These are phyloP conservation scores for Heliornis fulica DNA, from an alignment of 2,113 vertebrate genomes.

Conservation along the genomic window DNA sequence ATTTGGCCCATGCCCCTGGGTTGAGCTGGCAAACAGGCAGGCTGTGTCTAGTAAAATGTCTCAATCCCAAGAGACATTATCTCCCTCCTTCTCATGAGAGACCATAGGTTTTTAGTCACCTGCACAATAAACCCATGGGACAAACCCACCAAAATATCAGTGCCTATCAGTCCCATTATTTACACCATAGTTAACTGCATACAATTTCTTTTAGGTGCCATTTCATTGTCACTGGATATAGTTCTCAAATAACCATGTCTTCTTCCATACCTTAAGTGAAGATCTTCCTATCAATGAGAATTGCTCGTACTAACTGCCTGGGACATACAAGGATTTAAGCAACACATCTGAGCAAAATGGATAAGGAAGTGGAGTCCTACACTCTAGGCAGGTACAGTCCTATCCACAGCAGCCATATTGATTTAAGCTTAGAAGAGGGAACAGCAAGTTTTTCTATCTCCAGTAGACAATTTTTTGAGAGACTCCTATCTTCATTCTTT, in stretches of 20 bases:
- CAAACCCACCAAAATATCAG: neutral
- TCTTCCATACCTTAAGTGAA: neutral
- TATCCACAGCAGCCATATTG: neutral
- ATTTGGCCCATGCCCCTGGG: neutral
- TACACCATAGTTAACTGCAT: neutral
- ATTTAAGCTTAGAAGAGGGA: neutral
- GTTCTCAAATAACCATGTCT: neutral
- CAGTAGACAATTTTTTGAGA: neutral
- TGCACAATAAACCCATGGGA: neutral
- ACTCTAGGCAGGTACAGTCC: neutral
- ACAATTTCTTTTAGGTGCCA: neutral
- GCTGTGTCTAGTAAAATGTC: neutral
- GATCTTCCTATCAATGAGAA: neutral
- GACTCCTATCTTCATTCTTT: neutral
- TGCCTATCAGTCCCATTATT: neutral
- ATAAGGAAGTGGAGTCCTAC: neutral
- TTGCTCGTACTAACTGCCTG: neutral
- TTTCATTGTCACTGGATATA: neutral
- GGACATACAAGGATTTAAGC: neutral
- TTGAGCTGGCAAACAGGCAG: neutral
- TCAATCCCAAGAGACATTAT: neutral
- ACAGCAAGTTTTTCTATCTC: neutral
- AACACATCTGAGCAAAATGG: neutral
- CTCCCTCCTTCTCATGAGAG: neutral
- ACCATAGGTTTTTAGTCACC: neutral